These are phyloP conservation scores for Dynastes hyllus DNA, from an alignment of 2,888 invertebrate genomes.

Conservation along the genomic window DNA sequence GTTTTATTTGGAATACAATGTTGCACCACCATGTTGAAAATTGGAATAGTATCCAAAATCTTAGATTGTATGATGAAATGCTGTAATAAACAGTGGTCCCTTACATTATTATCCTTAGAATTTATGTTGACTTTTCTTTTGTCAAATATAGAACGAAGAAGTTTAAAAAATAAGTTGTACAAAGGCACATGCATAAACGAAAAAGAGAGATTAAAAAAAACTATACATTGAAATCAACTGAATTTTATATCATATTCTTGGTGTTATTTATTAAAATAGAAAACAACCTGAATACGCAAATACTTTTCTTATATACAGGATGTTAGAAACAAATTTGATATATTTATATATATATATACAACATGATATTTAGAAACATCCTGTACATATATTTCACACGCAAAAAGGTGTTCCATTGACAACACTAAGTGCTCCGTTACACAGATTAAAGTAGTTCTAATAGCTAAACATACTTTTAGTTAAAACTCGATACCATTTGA, in stretches of 20 bases:
- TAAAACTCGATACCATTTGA: too few relatives aligned
- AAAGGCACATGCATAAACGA: neutral
- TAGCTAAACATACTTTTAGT: too few relatives aligned
- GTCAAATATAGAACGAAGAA: neutral
- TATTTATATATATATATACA: neutral
- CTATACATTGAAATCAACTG: constrained; percentile 7
- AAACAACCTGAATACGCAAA: too few relatives aligned
- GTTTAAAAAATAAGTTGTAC: constrained; percentile 1
- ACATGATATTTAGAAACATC: neutral
- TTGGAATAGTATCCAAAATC: neutral
- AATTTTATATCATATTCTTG: neutral
- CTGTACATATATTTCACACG: neutral
- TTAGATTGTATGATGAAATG: constrained; percentile 1
- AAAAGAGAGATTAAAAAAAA: neutral
- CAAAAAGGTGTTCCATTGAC: too few relatives aligned
- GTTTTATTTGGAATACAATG: too few relatives aligned
- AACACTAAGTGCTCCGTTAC: too few relatives aligned
- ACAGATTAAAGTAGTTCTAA: too few relatives aligned
- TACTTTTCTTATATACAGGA: neutral
- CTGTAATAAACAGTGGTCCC: constrained; percentile 36
- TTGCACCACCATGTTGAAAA: neutral
- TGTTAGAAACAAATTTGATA: neutral
- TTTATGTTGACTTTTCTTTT: neutral
- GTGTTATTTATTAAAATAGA: neutral
- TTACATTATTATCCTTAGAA: constrained; percentile 17